phyloP scores from a whole-genome alignment of 2,113 vertebrate species.

The Delphinus delphis region DNA sequence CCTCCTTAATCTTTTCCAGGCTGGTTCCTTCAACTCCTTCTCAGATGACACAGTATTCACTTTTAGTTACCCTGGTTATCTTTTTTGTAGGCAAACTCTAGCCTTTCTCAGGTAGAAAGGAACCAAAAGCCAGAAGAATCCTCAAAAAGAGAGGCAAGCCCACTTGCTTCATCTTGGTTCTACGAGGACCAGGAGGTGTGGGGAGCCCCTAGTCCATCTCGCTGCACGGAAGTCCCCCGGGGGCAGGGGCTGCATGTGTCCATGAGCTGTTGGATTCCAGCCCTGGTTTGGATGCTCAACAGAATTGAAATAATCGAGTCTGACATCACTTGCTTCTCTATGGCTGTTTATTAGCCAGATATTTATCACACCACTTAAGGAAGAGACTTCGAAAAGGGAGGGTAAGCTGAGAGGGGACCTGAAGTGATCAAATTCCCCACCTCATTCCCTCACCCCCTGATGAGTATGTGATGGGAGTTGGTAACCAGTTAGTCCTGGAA shows the following conservation, averaged over 20 bases:
- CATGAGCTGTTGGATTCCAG: not conserved
- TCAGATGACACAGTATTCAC: not conserved
- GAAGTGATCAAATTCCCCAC: not conserved
- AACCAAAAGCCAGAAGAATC: not conserved
- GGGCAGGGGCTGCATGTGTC: not conserved
- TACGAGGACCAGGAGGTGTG: not conserved
- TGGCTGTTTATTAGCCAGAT: not conserved
- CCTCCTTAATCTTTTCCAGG: not conserved
- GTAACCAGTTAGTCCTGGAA: not conserved
- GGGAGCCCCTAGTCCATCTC: not conserved
- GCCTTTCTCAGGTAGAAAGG: not conserved
- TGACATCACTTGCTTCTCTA: not conserved
- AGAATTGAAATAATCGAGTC: not conserved
- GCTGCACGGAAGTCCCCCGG: accelerated
- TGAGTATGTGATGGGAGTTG: not conserved
- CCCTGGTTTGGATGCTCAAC: not conserved
- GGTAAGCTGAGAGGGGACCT: not conserved
- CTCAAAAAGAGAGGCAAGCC: not conserved
- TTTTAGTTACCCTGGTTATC: not conserved
- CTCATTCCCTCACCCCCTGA: not conserved
- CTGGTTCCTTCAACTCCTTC: not conserved
- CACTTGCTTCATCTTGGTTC: not conserved
- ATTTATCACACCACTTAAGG: not conserved
- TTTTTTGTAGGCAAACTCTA: not conserved
- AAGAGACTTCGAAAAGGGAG: not conserved